These are phyloP conservation scores for Strigops habroptila DNA, from an alignment of 2,113 vertebrate genomes.

Conservation along the genomic window DNA sequence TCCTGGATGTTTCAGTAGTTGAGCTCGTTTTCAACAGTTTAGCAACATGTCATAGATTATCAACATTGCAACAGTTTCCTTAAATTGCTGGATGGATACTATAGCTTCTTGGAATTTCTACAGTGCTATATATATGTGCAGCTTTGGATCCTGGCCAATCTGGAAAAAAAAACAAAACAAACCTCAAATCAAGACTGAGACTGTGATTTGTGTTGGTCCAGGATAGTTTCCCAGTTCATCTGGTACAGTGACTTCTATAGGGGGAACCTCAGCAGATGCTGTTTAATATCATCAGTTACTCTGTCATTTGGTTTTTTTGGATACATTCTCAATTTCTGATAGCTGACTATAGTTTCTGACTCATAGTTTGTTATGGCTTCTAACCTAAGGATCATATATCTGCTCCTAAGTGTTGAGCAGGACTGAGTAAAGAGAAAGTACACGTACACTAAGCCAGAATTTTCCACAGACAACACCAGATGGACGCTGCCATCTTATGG, in stretches of 20 bases:
- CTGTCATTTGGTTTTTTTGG: neutral
- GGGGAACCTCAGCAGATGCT: neutral
- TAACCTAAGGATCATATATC: neutral
- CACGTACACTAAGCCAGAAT: neutral
- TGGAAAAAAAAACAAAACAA: neutral
- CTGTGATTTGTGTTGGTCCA: neutral
- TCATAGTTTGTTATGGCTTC: neutral
- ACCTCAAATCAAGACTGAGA: neutral
- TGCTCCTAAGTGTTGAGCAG: neutral
- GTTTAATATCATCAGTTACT: neutral
- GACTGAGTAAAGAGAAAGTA: neutral
- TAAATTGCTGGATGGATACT: neutral
- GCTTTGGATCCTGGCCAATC: neutral
- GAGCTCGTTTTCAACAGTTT: neutral
- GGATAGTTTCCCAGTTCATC: neutral
- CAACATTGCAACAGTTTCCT: neutral
- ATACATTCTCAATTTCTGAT: neutral
- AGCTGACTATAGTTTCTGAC: neutral
- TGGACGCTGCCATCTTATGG: neutral
- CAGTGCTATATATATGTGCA: neutral
- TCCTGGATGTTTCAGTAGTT: neutral
- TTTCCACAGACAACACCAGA: neutral
- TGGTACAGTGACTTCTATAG: neutral
- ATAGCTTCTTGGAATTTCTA: neutral
- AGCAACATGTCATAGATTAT: neutral